Evolutionary conservation across 2,797 vertebrate species (phyloP), one percentile per base, ranked within the genome.

Genomic region (Ataeniobius toweri): DNA sequence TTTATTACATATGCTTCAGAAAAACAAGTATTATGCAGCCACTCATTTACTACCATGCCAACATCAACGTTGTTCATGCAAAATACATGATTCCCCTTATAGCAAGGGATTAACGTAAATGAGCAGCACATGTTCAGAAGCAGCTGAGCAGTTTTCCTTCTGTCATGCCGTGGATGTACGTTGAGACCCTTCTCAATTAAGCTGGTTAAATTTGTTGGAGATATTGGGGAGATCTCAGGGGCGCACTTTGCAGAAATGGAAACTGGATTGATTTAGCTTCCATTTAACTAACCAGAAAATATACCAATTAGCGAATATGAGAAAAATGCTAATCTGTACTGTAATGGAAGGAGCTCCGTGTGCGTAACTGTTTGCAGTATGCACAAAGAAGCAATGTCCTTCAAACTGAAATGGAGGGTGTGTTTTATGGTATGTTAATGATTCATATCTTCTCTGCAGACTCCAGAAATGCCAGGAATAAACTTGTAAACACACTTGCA

Each of bases 241-340:
- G 50, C 1, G 44, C 58, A 72, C 20, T 41, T 8, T 48, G 80
- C 56, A 59, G 73, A 86, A 85, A 82, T 74, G 56, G 85, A 74
- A 85, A 82, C 82, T 59, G 77, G 44, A 88, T 89, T 84, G 71
- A 85, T 81, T 81, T 79, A 1, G 6, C 41, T 71, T 74, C 74
- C 44, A 36, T 83, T 88, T 85, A 78, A 85, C 82, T 84, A 22
- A 72, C 76, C 24, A 50, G 48, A 83, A 83, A 86, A 83, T 10
- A 81, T 76, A 1, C 50, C 77, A 82, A 74, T 77, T 83, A 71
- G 39, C 50, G 51, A 70, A 78, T 69, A 56, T 72, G 70, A n/a
- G 59, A 80, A 78, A 69, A 71, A 67, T 48, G 73, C 36, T n/a
- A 58, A 67, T 89, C 59, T 78, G 10, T 74, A 71, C 28, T 70